A percentile compares a stretch with the other conserved stretches of the same genome.
Conservation (phyloP, 2,888 invertebrate species). For the Erannis defoliaria region DNA sequence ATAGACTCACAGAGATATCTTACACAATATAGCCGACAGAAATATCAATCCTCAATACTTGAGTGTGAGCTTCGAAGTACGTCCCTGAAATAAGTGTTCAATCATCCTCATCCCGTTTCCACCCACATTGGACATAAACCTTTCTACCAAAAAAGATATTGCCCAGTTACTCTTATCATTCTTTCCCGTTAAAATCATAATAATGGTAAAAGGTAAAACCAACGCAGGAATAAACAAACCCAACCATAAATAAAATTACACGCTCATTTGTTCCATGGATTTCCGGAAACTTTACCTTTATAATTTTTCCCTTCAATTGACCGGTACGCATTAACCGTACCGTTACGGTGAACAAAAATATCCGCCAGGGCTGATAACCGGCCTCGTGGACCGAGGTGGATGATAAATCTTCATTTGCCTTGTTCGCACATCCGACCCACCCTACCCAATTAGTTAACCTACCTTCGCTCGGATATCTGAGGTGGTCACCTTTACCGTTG, state of each 20-base stretch:
- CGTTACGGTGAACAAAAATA: constrained; percentile 48
- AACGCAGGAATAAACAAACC: constrained; percentile 30
- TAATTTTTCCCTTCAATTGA: constrained; percentile 47
- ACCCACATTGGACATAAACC: background rate
- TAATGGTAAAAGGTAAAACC: constrained; percentile 13
- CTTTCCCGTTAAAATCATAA: constrained; percentile 12
- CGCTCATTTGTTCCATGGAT: constrained; percentile 32
- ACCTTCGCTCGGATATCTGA: constrained; percentile 69
- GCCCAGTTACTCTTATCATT: constrained; percentile 4
- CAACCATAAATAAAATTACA: constrained; percentile 29
- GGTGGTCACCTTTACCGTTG: constrained; percentile 72
- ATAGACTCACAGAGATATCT: too few relatives aligned
- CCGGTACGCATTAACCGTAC: constrained; percentile 38
- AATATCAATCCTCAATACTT: too few relatives aligned
- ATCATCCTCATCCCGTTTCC: background rate
- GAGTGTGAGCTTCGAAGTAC: too few relatives aligned
- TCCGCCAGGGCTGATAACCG: constrained; percentile 47
- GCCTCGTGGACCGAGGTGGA: constrained; percentile 66
- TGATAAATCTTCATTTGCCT: constrained; percentile 85
- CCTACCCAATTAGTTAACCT: constrained; percentile 80
- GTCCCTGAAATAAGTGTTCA: constrained; percentile 2
- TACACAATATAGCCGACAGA: too few relatives aligned
- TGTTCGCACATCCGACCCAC: constrained; percentile 81
- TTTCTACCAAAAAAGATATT: background rate
- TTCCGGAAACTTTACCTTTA: constrained; percentile 33